phyloP scores from a whole-genome alignment of 1,140 invertebrate genomes.

The Oedothorax gibbosus region DNA sequence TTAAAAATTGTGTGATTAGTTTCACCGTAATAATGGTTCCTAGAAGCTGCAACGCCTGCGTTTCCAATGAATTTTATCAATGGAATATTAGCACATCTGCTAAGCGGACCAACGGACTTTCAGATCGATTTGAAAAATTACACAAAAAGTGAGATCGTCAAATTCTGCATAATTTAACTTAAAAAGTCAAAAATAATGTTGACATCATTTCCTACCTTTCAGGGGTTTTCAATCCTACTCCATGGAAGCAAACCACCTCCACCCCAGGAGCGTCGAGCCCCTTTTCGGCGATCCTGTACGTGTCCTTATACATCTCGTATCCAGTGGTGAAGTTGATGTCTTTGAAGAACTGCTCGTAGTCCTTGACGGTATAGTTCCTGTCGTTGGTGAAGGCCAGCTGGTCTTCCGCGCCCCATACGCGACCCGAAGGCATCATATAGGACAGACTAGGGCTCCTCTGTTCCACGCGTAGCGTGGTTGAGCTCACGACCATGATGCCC shows the following conservation, averaged over 20 bases:
- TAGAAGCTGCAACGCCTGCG: too few species aligned
- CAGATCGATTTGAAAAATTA: too few species aligned
- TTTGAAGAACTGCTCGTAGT: slow-evolving; percentile 86
- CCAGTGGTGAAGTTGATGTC: slow-evolving; percentile 83
- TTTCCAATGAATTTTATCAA: too few species aligned
- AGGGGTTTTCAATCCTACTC: slow-evolving; percentile 78
- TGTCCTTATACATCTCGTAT: slow-evolving; percentile 93
- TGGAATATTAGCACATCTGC: too few species aligned
- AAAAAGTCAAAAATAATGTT: too few species aligned
- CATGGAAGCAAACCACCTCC: slow-evolving; percentile 93
- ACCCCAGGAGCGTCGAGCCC: slow-evolving; percentile 85
- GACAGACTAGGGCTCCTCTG: slow-evolving; percentile 94
- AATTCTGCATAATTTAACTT: too few species aligned
- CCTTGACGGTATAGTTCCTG: slow-evolving; percentile 86
- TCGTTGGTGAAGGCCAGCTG: slow-evolving; percentile 80
- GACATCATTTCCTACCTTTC: slow-evolving; percentile 76
- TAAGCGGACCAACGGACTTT: too few species aligned
- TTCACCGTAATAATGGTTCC: too few species aligned
- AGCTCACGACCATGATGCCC: slow-evolving; percentile 84
- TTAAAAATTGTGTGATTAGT: too few species aligned
- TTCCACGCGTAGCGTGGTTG: slow-evolving; percentile 81
- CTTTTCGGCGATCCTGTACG: slow-evolving; percentile 75
- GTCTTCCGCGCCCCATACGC: slow-evolving; percentile 88
- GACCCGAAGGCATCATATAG: slow-evolving; percentile 88
- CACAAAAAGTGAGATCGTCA: too few species aligned